phyloP scores from a whole-genome alignment of 35 echinoderm and acorn worm genomes.

The Lytechinus variegatus region DNA sequence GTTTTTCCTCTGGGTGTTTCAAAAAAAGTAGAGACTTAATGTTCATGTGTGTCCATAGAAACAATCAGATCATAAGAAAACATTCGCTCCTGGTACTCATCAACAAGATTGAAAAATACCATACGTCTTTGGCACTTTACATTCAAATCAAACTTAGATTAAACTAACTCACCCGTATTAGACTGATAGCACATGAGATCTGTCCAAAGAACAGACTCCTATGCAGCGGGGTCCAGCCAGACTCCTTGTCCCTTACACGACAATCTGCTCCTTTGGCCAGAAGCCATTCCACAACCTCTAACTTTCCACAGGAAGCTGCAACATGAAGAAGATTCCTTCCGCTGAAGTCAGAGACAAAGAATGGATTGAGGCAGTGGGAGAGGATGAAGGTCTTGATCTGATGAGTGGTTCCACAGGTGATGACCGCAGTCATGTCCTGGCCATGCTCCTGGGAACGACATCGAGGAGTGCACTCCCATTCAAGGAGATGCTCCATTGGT shows the following conservation, averaged over 20 bases:
- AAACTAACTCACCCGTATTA: slow-evolving; percentile 80
- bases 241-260: slow-evolving; percentile 72
- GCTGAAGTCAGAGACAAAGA: slow-evolving; percentile 65
- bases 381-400: slow-evolving; percentile 77
- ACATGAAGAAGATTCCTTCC: slow-evolving; percentile 85
- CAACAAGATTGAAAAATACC: too few species aligned
- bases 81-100: too few species aligned
- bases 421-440: slow-evolving; percentile 70
- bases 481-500: neutral
- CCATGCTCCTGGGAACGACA: slow-evolving; percentile 84
- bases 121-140: too few species aligned
- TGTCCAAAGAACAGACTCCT: slow-evolving; percentile 93
- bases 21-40: too few species aligned
- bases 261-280: slow-evolving; percentile 73
- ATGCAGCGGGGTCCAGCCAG: slow-evolving; percentile 93
- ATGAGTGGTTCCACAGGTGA: slow-evolving; percentile 73
- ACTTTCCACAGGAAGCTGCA: slow-evolving; percentile 84
- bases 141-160: neutral
- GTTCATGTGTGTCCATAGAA: too few species aligned
- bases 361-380: slow-evolving; percentile 60
- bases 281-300: slow-evolving; percentile 84
- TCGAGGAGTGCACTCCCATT: slow-evolving; percentile 71
- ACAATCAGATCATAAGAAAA: too few species aligned
- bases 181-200: slow-evolving; percentile 75
- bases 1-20: too few species aligned